Base-by-base conservation (phyloP, 2,888 invertebrate species). In the Euproctis similis region DNA sequence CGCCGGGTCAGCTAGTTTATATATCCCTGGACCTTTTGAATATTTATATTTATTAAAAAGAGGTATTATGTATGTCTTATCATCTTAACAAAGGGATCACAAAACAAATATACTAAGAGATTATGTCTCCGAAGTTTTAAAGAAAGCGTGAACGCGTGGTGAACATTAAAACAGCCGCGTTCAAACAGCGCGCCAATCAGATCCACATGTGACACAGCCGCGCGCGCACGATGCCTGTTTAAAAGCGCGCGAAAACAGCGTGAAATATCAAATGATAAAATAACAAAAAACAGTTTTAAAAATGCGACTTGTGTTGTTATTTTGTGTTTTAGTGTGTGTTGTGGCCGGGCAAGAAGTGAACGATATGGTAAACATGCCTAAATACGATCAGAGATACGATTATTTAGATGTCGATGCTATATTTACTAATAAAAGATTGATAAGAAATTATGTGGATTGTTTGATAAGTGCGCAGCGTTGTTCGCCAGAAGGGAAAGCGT, bases 401-500 rank as follows among this genome's bases (percentile, higher is more conserved):
- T 89, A 90, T 62, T 70, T 92, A 46, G 89, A 92, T 61, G 76
- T 92, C 12, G 90, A 92, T 42, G 86, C 87, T 24, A 86, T 92
- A 46, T 80, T 92, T 50, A 86, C 86, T 26, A 92, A 89, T 61
- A 88, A 89, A 47, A 82, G 91, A 52, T 72, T 92, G 44, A 87
- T 92, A 26, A 88, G 86, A 40, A 89, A 90, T 56, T 92, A 92
- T 71, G 88, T 90, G 47, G 88, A 89, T 33, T 92, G 92, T 62
- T 70, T 92, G 27, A 76, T 91, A 34, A 87, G 86, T 42, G 80
- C 86, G 40, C 89, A 89, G 46, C 87, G 90, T 26, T 92, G 92
- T 63, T 87, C 91, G 19, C 90, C 91, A 2, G 91, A 92, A 74
- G 92, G 91, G 42, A 86, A 87, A 49, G 89, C 89, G 36, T 72